Evolutionary conservation across 2,797 vertebrate species (phyloP), one percentile per base, ranked within the genome.

Genomic region (Sebastes matsubarae): DNA sequence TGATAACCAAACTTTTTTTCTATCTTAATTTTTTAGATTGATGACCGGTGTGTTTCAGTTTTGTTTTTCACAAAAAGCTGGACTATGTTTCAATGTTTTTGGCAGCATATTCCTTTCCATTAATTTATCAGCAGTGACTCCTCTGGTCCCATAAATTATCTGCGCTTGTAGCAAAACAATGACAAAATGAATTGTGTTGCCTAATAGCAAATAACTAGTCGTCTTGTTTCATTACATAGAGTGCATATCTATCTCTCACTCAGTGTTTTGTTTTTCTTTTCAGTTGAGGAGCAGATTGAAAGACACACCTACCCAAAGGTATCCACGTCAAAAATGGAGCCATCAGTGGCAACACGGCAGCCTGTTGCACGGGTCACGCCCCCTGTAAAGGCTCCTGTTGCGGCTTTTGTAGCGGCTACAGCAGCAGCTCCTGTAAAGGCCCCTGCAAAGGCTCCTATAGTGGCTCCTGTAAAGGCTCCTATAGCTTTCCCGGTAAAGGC

Each of bases 261-360:
- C 46, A 5, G 6, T 72, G 29, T n/a, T 5, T 1, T 32, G 2
- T 67, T 67, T 57, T 22, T 80, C 30, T 5, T 24, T 75, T 80
- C 84, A 98, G 98, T 99, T 77, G 97, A 98, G 72, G 96, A 97
- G 88, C 92, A 92, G 75, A 95, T 93, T 16, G 93, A 97, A 79
- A 80, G 92, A 2, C 57, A 82, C 3, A 27, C 61, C 54, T 79
- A 81, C 0, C 74, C 77, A n/a, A 76, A 82, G 50, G 79, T 70
- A n/a, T 78, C 92, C 34, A 32, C 77, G 81, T 71, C 61, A 61
- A 88, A 80, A 65, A 75, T 36, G 2, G 83, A 94, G 61, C 65
- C 88, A 2, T 57, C 85, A 22, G 83, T 30, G 4, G 36, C 83
- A 25, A 75, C 89, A 2, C 73, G 91, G 5, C 80, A 90, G 0